Evolutionary conservation across 2,797 vertebrate species (phyloP), one percentile per base, ranked within the genome.

Genomic region (Cyclura pinguis): DNA sequence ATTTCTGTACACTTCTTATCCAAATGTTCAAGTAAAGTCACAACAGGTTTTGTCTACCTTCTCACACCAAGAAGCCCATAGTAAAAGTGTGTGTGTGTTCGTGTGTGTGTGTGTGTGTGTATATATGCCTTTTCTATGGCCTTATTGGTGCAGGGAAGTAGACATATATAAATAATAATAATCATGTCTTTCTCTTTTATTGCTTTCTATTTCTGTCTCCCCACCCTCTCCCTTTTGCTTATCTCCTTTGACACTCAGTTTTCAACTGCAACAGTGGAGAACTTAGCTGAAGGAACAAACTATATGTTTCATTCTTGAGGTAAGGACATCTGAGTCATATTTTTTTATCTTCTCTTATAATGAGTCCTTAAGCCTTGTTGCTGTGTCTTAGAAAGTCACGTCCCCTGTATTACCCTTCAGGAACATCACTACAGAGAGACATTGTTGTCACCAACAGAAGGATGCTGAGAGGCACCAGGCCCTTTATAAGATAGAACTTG

Each of bases 341-440:
- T 84, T 88, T 88, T 87, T 84, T 69, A 84, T 89, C 29, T 82
- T 18, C 29, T 86, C 84, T 83, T 82, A 57, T 82, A 69, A 59
- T 57, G 62, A 83, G 50, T 77, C 85, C 80, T 50, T 32, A 92
- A 83, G 50, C 59, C 64, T 86, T 86, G 50, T 59, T 50, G 10
- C 72, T 59, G 24, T 77, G 8, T 50, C n/a, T 29, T 77, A 67
- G 42, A 77, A 42, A 91, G 84, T 77, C 73, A 69, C 69, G 38
- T 86, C 57, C 12, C 24, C 72, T 76, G 87, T 42, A 50, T 86
- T 64, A 69, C 38, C 50, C 50, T 89, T 32, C 59, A 83, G 35
- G 59, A 42, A 52, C 47, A 83, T n/a, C 57, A 32, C 72, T 55
- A 72, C 24, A 77, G 73, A 84, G 62, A 69, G 52, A 86, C 24